Evolutionary conservation across 2,888 invertebrate genomes (phyloP).

Genomic region (Seira ritae): DNA sequence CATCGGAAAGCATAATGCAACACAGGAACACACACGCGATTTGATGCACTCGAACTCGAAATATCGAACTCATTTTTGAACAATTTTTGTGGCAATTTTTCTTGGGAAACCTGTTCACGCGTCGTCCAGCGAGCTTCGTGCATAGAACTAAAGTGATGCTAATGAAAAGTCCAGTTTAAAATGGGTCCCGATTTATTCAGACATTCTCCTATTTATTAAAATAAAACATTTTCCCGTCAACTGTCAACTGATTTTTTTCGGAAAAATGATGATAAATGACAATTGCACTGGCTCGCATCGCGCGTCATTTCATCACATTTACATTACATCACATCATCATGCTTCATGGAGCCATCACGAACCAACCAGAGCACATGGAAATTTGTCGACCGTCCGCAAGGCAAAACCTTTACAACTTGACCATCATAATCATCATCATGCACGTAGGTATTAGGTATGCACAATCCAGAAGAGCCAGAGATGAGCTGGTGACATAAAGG

Average conservation of each 20-base stretch:
- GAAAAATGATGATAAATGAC: slow-evolving; percentile 47
- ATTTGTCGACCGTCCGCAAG: neutral
- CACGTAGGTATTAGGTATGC: too few species aligned
- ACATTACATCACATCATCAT: neutral
- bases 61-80: neutral
- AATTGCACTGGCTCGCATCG: slow-evolving; percentile 37
- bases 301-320: neutral
- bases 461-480: too few species aligned
- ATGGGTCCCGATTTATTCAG: neutral
- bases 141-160: neutral
- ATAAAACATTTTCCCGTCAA: slow-evolving; percentile 25
- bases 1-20: neutral
- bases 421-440: neutral
- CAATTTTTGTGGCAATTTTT: neutral
- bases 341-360: neutral
- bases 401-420: neutral
- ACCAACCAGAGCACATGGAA: neutral
- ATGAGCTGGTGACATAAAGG: too few species aligned
- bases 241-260: slow-evolving; percentile 33
- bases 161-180: slow-evolving; percentile 10
- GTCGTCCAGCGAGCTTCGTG: neutral
- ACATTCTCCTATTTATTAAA: slow-evolving; percentile 25
- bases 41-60: slow-evolving; percentile 4
- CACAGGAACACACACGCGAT: neutral
- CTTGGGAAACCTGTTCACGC: neutral